Evolutionary conservation across 2,113 vertebrate genomes (phyloP).

Genomic region (Strix uralensis): DNA sequence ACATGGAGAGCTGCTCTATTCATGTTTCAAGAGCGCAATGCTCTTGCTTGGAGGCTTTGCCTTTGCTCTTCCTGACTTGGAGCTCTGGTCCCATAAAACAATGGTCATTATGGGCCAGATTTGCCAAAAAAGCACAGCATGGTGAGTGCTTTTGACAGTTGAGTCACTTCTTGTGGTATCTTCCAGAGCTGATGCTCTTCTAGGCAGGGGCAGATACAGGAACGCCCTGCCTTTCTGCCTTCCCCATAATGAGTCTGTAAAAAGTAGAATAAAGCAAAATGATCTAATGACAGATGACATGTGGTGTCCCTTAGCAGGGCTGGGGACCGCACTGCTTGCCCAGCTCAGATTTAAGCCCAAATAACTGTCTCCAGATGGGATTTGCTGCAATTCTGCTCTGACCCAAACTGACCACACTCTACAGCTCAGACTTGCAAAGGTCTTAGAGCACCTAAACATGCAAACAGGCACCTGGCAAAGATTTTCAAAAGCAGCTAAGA

Average conservation of each 20-base stretch:
- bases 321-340: background rate
- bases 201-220: background rate
- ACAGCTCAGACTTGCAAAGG: background rate
- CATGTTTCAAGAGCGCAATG: rapidly evolving
- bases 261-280: background rate
- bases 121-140: background rate
- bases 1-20: background rate
- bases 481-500: constrained; percentile 48
- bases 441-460: constrained; percentile 31
- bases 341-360: background rate
- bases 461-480: constrained; percentile 45
- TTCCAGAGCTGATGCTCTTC: background rate
- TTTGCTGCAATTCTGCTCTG: constrained; percentile 26
- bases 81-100: background rate
- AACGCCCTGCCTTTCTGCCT: background rate
- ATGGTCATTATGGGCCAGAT: background rate
- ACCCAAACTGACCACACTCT: constrained; percentile 21
- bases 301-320: background rate
- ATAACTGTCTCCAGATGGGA: constrained; percentile 26
- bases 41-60: background rate
- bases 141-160: background rate
- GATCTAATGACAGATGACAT: background rate
- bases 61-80: background rate
- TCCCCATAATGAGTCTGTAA: background rate
- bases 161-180: background rate